phyloP scores from a whole-genome alignment of 2,113 vertebrate genomes.

The Smithornis capensis region DNA sequence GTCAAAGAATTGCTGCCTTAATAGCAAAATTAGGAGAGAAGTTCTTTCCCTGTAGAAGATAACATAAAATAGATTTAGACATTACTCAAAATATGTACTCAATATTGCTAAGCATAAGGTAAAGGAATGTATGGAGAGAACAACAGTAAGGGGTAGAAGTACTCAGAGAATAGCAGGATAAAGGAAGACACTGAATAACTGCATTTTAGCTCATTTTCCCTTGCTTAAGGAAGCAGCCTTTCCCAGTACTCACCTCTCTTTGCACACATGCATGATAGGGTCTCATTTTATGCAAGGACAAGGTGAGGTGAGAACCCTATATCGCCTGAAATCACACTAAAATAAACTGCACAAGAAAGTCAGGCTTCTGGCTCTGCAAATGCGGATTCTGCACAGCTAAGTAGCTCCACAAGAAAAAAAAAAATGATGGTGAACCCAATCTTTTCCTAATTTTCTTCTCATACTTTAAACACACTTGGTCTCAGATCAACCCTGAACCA shows the following conservation, averaged over 20 bases:
- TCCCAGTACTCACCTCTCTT: neutral
- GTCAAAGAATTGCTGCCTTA: neutral
- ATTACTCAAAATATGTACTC: neutral
- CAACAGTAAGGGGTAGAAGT: neutral
- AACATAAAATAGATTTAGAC: neutral
- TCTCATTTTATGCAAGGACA: neutral
- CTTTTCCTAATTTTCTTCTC: neutral
- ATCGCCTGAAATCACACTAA: neutral
- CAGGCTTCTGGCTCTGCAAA: neutral
- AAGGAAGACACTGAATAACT: neutral
- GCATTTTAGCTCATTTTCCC: neutral
- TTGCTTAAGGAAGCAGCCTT: neutral
- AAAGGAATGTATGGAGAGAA: neutral
- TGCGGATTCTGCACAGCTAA: neutral
- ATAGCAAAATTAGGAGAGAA: neutral
- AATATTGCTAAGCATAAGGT: neutral
- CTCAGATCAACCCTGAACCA: neutral
- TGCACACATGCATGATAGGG: neutral
- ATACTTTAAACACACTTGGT: neutral
- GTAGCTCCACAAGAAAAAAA: neutral
- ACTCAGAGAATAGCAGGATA: neutral
- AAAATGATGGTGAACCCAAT: fast-evolving
- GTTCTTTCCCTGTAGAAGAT: neutral
- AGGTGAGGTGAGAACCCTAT: neutral
- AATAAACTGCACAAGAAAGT: neutral